These are phyloP conservation scores for Orthosia gothica DNA, from an alignment of 2,888 invertebrate genomes.

Conservation along the genomic window DNA sequence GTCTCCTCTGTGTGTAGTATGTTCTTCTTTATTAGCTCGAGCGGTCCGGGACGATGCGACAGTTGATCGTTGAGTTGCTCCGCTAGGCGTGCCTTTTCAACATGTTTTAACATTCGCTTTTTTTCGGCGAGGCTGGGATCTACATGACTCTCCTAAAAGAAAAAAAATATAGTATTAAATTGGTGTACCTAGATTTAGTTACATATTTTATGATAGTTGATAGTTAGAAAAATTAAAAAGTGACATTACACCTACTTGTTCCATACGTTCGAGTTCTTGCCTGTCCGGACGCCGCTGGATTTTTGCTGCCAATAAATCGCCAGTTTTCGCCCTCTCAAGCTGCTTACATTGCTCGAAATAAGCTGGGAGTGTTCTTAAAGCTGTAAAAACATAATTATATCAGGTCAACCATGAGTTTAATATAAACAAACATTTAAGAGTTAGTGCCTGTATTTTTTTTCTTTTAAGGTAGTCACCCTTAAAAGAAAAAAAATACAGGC, in stretches of 20 bases:
- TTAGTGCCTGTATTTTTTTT: neutral
- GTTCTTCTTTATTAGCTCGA: constrained; percentile 99
- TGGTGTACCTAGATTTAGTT: neutral
- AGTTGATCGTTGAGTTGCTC: constrained; percentile 99
- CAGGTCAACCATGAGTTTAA: constrained; percentile 29
- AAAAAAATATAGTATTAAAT: constrained; percentile 8
- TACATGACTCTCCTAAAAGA: constrained; percentile 94
- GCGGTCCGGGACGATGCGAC: constrained; percentile 98
- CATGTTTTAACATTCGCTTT: constrained; percentile 99
- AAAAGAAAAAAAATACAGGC: too few species aligned
- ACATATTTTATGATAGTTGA: neutral
- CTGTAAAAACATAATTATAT: constrained; percentile 88
- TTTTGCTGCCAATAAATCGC: constrained; percentile 98
- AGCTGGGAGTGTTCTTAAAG: constrained; percentile 98
- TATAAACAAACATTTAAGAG: constrained; percentile 2
- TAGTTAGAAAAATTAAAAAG: constrained; percentile 24
- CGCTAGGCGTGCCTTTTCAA: constrained; percentile 97
- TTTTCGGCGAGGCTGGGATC: constrained; percentile 99
- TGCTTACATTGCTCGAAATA: constrained; percentile 99
- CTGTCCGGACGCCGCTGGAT: constrained; percentile 98
- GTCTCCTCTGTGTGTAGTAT: constrained; percentile 98
- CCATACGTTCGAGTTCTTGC: constrained; percentile 98
- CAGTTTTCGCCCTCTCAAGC: constrained; percentile 98
- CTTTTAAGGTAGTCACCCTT: too few species aligned
- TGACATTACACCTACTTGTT: constrained; percentile 84